Evolutionary conservation across 2,113 vertebrate species (phyloP).

Genomic region (Petaurus breviceps): DNA sequence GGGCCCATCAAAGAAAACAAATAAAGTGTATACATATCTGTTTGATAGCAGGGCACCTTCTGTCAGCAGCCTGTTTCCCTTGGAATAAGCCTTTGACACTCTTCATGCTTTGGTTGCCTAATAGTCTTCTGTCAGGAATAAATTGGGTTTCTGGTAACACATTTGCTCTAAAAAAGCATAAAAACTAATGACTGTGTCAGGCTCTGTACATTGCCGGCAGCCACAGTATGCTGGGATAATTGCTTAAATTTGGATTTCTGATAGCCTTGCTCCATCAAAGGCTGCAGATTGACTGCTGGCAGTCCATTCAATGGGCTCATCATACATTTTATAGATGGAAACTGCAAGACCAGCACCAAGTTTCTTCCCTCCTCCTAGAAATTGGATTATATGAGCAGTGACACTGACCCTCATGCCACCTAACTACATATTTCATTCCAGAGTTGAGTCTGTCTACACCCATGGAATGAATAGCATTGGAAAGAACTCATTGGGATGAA

Average conservation of each 20-base stretch:
- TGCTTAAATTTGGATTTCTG: conserved; percentile 81
- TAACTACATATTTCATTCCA: background rate
- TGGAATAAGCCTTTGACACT: conserved; percentile 73
- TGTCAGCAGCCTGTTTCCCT: conserved; percentile 65
- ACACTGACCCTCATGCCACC: background rate
- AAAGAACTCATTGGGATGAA: background rate
- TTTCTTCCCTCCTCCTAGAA: conserved; percentile 27
- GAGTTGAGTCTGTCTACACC: background rate
- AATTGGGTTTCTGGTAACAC: conserved; percentile 84
- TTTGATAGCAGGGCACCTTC: conserved; percentile 67
- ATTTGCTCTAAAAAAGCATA: conserved; percentile 84
- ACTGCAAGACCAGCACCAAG: conserved; percentile 54
- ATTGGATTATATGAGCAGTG: conserved; percentile 64
- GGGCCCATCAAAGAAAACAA: background rate
- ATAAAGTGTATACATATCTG: background rate
- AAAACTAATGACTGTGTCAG: conserved; percentile 84
- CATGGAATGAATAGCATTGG: background rate
- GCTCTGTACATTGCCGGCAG: conserved; percentile 78
- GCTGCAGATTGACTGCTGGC: conserved; percentile 60
- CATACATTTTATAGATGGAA: conserved; percentile 66
- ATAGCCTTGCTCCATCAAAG: conserved; percentile 75
- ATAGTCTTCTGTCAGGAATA: conserved; percentile 81
- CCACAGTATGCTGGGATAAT: conserved; percentile 77
- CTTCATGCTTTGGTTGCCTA: conserved; percentile 80
- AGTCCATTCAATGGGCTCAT: conserved; percentile 70